These are phyloP conservation scores for Cryptus viduatorius DNA, from an alignment of 2,888 invertebrate genomes.

Conservation along the genomic window DNA sequence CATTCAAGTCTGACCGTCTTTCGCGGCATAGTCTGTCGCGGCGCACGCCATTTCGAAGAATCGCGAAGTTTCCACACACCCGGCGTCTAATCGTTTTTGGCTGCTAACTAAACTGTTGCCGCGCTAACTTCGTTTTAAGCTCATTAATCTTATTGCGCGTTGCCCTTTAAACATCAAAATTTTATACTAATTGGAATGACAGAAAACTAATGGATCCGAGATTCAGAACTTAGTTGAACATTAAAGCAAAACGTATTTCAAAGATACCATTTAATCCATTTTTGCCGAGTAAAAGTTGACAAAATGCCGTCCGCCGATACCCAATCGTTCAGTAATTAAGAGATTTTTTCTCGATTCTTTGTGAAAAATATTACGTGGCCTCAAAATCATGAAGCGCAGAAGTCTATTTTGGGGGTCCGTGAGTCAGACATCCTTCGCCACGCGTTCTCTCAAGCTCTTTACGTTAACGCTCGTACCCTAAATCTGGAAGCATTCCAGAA, in stretches of 20 bases:
- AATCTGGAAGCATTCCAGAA: conserved; percentile 59
- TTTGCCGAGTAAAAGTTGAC: background rate
- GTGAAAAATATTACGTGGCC: conserved; percentile 35
- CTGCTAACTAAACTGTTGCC: conserved; percentile 8
- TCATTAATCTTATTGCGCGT: conserved; percentile 3
- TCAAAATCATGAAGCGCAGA: conserved; percentile 34
- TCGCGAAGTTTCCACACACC: background rate
- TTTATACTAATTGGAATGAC: background rate
- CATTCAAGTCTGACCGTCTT: conserved; percentile 27
- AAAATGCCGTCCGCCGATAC: background rate
- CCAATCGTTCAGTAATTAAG: background rate
- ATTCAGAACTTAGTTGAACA: background rate
- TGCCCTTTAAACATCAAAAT: background rate
- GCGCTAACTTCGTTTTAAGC: background rate
- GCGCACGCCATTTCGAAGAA: conserved; percentile 46
- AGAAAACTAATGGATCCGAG: background rate
- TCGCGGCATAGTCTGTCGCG: background rate
- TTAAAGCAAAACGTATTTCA: no score
- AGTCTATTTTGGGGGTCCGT: conserved; percentile 51
- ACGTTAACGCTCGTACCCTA: conserved; percentile 50
- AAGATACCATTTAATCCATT: no score
- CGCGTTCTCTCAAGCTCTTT: conserved; percentile 52
- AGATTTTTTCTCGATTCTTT: background rate
- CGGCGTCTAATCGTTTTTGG: conserved; percentile 19
- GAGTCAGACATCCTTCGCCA: conserved; percentile 60